These are phyloP conservation scores for Bagarius yarrelli DNA, from an alignment of 2,113 vertebrate genomes.

Conservation along the genomic window DNA sequence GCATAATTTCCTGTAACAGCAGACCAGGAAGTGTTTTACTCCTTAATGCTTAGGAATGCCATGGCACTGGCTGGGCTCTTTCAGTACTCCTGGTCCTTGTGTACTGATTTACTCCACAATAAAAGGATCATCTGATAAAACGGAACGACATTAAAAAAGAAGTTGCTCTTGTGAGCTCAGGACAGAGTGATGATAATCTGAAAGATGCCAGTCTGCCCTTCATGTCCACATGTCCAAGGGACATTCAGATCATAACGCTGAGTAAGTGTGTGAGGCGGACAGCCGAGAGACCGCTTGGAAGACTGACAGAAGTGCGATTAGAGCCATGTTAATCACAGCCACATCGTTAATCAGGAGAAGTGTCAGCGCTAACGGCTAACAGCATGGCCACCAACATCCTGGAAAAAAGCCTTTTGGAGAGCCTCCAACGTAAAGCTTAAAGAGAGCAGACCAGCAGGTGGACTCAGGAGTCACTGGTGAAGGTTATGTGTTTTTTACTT, in stretches of 20 bases:
- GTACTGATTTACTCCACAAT: neutral
- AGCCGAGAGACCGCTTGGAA: conserved; percentile 70
- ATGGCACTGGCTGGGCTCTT: neutral
- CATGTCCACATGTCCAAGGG: conserved; percentile 28
- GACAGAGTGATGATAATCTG: neutral
- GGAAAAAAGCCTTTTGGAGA: conserved; percentile 63
- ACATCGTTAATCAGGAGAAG: conserved; percentile 68
- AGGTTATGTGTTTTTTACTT: neutral
- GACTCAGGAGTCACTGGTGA: conserved; percentile 6
- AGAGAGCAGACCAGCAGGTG: conserved; percentile 35
- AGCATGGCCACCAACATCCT: neutral
- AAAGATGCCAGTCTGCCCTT: neutral
- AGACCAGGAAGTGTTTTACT: too few relatives aligned
- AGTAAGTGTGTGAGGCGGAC: conserved; percentile 65
- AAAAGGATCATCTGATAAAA: neutral
- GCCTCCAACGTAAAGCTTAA: conserved; percentile 62
- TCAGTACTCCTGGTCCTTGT: neutral
- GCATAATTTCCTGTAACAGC: neutral
- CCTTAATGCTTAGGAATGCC: too few relatives aligned
- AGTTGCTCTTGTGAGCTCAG: neutral
- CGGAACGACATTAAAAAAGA: neutral
- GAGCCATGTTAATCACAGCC: conserved; percentile 68
- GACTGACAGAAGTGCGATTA: conserved; percentile 70
- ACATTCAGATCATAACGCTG: conserved; percentile 65
- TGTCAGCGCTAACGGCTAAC: conserved; percentile 60